Evolutionary conservation across 2,797 vertebrate genomes (phyloP), one percentile per base, ranked within the genome.

Genomic region (Sitta carolinensis): DNA sequence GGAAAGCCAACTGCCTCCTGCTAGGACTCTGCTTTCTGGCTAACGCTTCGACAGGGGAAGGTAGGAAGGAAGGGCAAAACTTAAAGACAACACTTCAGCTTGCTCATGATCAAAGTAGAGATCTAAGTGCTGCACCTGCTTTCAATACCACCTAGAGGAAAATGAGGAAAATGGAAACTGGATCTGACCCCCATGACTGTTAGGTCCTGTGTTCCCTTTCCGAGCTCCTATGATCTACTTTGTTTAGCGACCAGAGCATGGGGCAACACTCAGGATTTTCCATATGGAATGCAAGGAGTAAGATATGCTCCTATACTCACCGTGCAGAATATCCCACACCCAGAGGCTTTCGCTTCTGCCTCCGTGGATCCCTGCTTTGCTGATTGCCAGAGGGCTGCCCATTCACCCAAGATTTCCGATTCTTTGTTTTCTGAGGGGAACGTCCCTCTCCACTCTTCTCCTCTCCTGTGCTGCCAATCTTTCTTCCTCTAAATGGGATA

Each of bases 271-370:
- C 45, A 52, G 54, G 26, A 54, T 51, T 63, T 77, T 85, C 42
- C 32, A 43, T 8, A 51, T 32, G n/a, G 3, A 2, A 8, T 4
- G 7, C 17, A 67, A 38, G 30, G 30, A 62, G 13, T 48, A 72
- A 67, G 43, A 88, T 1, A 5, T 29, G 45, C n/a, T 58, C 29
- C 29, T 3, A 52, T 9, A 40, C 42, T 95, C 97, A 99, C 99
- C 99, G 98, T 94, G 98, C 98, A 11, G 99, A 99, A 84, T 99
- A 99, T 52, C 99, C 99, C 61, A 98, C 97, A 1, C 99, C 99
- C 55, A 99, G 97, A 12, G 99, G 98, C 92, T 99, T 99, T 95
- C 98, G 98, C 95, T 98, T 98, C 74, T 99, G 98, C 90, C 97
- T 98, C 50, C 98, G 98, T 16, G 98, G 98, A 97, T 99, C 99